Evolutionary conservation across 2,888 invertebrate species (phyloP), one percentile per base, ranked within the genome.

Genomic region (Xestia c-nigrum): DNA sequence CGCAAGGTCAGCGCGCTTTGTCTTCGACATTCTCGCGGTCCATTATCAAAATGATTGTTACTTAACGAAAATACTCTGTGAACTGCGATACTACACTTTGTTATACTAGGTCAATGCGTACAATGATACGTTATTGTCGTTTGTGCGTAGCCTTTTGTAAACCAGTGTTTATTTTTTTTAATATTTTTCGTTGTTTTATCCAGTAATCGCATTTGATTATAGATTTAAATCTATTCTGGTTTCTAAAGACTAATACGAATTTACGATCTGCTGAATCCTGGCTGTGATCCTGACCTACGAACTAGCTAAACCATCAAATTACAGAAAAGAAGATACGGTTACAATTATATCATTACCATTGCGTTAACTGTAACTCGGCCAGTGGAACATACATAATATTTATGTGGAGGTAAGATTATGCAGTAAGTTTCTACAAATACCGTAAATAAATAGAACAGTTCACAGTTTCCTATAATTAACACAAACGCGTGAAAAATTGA

Each of bases 1-100:
- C 66, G 87, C 95, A 95, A 95, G 96, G 96, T 94, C 94, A 89
- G 76, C 71, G 87, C 90, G 92, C 95, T 95, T 95, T 96, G 96
- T 96, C 92, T 95, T 94, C 89, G 88, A 92, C 94, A 93, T 93
- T 95, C 95, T 93, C 94, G 93, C 89, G 90, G 93, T 92, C 94
- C 92, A 93, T 91, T 93, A 92, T 93, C 92, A 92, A 92, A 94
- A 94, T 93, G 89, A 94, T 94, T 92, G 92, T 94, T 95, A 94
- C 94, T 93, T 94, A 94, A 94, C 89, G 90, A 92, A 94, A 93
- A 93, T 91, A 92, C 90, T 86, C 89, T 95, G 95, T 93, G 95
- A 96, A 95, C 94, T 90, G 90, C 87, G 89, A 91, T 91, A 91
- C 88, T 91, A 89, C 84, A 88, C 89, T 89, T 89, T 90, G 88